These are phyloP conservation scores for Ceuthmochares aereus DNA, from an alignment of 2,113 vertebrate species.

Conservation along the genomic window DNA sequence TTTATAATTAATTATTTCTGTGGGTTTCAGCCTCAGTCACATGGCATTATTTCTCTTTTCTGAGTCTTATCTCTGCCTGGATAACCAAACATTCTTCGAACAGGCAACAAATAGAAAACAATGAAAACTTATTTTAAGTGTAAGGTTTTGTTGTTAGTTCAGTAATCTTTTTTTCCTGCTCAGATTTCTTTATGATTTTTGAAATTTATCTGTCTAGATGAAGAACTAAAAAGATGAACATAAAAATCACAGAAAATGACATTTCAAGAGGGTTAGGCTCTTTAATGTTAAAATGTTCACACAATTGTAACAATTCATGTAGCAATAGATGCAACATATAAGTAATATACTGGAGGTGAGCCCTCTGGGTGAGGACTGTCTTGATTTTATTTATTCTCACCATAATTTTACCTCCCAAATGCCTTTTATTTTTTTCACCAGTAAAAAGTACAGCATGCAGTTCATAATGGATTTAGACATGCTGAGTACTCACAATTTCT, in stretches of 20 bases:
- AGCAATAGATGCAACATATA: not conserved
- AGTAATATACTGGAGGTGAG: not conserved
- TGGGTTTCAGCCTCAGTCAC: not conserved
- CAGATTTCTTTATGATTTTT: not conserved
- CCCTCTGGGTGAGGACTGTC: not conserved
- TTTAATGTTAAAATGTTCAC: not conserved
- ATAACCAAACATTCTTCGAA: not conserved
- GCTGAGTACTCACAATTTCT: not conserved
- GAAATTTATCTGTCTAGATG: not conserved
- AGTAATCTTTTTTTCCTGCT: not conserved
- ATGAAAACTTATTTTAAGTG: not conserved
- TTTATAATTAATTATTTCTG: not conserved
- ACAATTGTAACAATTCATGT: not conserved
- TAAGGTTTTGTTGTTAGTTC: not conserved
- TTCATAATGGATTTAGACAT: not conserved
- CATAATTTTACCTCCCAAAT: not conserved
- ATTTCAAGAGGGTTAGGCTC: not conserved
- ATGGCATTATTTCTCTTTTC: not conserved
- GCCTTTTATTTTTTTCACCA: not conserved
- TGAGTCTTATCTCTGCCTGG: not conserved
- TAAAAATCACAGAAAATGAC: not conserved
- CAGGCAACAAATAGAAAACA: not conserved
- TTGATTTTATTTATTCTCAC: not conserved
- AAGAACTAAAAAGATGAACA: not conserved
- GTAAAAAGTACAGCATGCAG: not conserved